A percentile compares a stretch with the other conserved stretches of the same genome.
phyloP scores from a whole-genome alignment of 2,888 invertebrate genomes.

The Tachina lurida region DNA sequence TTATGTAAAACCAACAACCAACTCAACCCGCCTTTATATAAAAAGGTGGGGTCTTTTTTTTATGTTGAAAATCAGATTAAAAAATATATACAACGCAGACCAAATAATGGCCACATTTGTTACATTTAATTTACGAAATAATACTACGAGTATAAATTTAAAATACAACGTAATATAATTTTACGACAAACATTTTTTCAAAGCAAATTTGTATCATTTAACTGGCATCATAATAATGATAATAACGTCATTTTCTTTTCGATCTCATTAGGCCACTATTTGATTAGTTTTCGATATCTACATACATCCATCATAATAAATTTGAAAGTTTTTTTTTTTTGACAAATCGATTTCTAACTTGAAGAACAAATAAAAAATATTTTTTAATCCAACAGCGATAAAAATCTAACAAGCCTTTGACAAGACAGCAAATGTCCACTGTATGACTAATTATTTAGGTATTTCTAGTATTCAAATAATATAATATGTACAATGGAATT shows the following conservation, averaged over 20 bases:
- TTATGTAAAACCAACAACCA: background rate
- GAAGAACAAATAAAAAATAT: background rate
- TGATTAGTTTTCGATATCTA: background rate
- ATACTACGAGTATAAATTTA: constrained; percentile 29
- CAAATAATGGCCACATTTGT: constrained; percentile 26
- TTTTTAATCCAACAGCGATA: background rate
- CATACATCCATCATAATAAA: constrained; percentile 15
- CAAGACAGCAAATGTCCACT: constrained; percentile 7
- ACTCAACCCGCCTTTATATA: constrained; percentile 3
- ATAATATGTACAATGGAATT: no score
- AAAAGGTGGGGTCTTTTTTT: constrained; percentile 42
- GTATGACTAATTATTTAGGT: background rate
- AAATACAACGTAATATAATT: constrained; percentile 25
- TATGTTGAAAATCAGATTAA: background rate
- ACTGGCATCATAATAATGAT: constrained; percentile 31
- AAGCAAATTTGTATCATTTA: constrained; percentile 12
- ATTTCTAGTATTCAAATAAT: background rate
- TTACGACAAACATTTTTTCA: constrained; percentile 28
- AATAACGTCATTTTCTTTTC: background rate
- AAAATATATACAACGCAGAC: background rate
- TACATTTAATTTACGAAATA: constrained; percentile 26
- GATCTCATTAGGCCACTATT: constrained; percentile 24
- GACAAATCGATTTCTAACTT: constrained; percentile 40
- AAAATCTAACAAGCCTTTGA: constrained; percentile 25
- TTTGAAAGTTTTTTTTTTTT: constrained; percentile 38